Evolutionary conservation across 2,113 vertebrate species (phyloP), one percentile per base, ranked within the genome.

Genomic region (Colius striatus): DNA sequence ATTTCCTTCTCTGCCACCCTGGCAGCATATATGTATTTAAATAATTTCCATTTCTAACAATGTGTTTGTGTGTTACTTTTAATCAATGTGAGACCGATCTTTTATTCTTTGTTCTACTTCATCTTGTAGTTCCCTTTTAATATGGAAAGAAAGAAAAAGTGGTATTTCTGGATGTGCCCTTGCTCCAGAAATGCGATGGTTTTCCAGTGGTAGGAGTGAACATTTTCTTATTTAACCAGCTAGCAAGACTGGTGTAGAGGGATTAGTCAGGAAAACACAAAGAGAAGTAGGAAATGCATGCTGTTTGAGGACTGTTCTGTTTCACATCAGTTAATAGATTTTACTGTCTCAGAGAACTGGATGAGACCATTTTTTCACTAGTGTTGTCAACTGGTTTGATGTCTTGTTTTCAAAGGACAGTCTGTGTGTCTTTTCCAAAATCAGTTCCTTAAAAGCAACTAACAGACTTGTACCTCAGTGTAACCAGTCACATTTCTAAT

Each of bases 41-140:
- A 74, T 87, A 61, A 80, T 95, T 94, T 94, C 57, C 30, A 75
- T 72, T 95, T 74, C 34, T 85, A 83, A 95, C 60, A 76, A 66
- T 90, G 48, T 72, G 25, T 68, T 92, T 87, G 48, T 89, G 26
- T 82, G 68, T 38, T 90, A 55, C 63, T 87, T 90, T 60, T 96
- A 83, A 78, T 94, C 61, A 80, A 18, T 2, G 0, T 76, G 68
- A 91, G 32, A 53, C 66, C 41, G 10, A 30, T 89, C 89, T 89
- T 86, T 14, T 57, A 30, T 73, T 76, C 65, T 65, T 53, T 84
- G 13, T 34, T 16, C 4, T 93, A 29, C 55, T 89, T 90, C 55
- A 43, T 71, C 16, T 62, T 86, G 36, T 7, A 1, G 38, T 87
- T 65, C 16, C 50, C 16, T 82, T 73, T 70, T 47, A 53, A 57